Conservation (phyloP, 1,140 invertebrate species). For the Magallana ariakensis region DNA sequence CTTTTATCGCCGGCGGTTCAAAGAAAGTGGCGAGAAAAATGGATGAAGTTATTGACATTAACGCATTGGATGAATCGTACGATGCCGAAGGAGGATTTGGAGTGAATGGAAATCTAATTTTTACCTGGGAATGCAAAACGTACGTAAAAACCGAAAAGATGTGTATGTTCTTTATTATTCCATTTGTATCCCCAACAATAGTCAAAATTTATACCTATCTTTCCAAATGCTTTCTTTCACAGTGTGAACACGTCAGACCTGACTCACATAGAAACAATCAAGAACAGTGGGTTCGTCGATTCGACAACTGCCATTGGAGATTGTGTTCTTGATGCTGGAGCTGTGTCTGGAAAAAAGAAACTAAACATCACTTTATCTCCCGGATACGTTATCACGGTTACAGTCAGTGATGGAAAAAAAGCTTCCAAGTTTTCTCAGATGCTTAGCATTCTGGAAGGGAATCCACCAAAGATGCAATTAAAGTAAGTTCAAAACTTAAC, state of each 20-base stretch:
- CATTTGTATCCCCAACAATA: too few species aligned
- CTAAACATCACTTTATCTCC: neutral
- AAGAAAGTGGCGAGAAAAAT: constrained; percentile 40
- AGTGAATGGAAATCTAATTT: constrained; percentile 41
- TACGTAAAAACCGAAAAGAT: neutral
- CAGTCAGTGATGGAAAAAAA: constrained; percentile 2
- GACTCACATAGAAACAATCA: neutral
- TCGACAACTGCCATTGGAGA: neutral
- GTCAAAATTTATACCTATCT: too few species aligned
- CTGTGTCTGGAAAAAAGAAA: neutral
- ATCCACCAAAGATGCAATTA: neutral
- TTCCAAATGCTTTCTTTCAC: neutral
- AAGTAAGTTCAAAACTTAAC: neutral
- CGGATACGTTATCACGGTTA: neutral
- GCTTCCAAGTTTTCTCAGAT: neutral
- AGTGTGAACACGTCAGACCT: neutral
- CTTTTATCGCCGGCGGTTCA: constrained; percentile 46
- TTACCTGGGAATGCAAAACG: constrained; percentile 43
- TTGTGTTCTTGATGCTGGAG: neutral
- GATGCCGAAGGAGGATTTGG: constrained; percentile 52
- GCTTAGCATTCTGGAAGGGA: constrained; percentile 9
- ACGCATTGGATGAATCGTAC: constrained; percentile 46
- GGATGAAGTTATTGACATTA: constrained; percentile 10
- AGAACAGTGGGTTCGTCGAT: neutral
- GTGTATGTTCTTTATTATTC: too few species aligned